Conservation (phyloP, 1,140 invertebrate genomes). For the Brachionus sp. region DNA sequence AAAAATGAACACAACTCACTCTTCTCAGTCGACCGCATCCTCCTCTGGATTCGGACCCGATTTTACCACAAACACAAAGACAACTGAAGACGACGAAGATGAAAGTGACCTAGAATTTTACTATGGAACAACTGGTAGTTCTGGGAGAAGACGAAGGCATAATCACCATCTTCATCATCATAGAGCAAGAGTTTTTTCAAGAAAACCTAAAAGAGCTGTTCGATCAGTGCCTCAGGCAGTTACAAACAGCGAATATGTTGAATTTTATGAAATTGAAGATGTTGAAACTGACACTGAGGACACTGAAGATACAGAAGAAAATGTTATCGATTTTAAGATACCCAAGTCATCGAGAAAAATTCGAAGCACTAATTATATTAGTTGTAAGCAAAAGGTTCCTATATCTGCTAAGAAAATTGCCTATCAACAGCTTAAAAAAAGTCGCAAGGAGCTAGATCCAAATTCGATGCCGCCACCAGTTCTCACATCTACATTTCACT, state of each 20-base stretch:
- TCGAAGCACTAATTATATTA: not conserved
- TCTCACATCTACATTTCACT: conserved; percentile 20
- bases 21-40: conserved; percentile 8
- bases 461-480: conserved; percentile 25
- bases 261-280: conserved; percentile 25
- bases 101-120: conserved; percentile 29
- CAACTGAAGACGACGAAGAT: conserved; percentile 26
- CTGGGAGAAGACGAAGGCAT: not conserved
- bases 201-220: not conserved
- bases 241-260: not conserved
- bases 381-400: not conserved
- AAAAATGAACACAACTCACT: conserved; percentile 12
- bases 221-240: not conserved
- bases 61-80: conserved; percentile 23
- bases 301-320: conserved; percentile 41
- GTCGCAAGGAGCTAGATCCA: not conserved
- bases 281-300: conserved; percentile 28
- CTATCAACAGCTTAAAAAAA: conserved; percentile 6
- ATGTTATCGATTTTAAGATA: not conserved
- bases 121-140: not conserved
- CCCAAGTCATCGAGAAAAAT: not conserved
- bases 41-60: conserved; percentile 18
- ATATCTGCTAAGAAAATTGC: not conserved
- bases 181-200: not conserved
- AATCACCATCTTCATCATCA: conserved; percentile 7